phyloP scores from a whole-genome alignment of 2,888 invertebrate genomes.

The Morpho achilles region DNA sequence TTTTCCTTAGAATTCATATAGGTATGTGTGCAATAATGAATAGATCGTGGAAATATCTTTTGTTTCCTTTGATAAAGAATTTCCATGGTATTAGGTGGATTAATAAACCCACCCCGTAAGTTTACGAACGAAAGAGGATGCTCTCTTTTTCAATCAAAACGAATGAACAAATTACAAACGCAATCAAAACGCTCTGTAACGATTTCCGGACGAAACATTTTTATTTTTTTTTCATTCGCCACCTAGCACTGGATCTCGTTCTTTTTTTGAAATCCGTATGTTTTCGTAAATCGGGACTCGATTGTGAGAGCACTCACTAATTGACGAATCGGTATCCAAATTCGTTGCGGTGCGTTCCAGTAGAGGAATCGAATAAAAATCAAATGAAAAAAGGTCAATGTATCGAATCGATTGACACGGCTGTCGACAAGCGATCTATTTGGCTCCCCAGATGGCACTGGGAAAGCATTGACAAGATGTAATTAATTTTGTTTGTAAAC shows the following conservation, averaged over 20 bases:
- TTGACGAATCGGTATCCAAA: slow-evolving; percentile 43
- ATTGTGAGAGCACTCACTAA: slow-evolving; percentile 69
- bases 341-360: slow-evolving; percentile 36
- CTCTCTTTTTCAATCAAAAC: slow-evolving; percentile 50
- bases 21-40: too few species aligned
- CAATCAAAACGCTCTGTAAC: slow-evolving; percentile 59
- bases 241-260: slow-evolving; percentile 32
- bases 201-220: slow-evolving; percentile 51
- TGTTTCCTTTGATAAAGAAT: background rate
- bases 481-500: slow-evolving; percentile 39
- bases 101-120: slow-evolving; percentile 2
- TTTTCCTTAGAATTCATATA: too few species aligned
- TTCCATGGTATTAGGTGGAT: background rate
- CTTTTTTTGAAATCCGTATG: slow-evolving; percentile 53
- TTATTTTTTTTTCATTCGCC: slow-evolving; percentile 51
- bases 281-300: slow-evolving; percentile 51
- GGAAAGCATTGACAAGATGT: slow-evolving; percentile 30
- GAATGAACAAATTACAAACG: slow-evolving; percentile 48
- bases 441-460: slow-evolving; percentile 63
- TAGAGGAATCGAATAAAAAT: slow-evolving; percentile 28
- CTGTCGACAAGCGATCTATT: slow-evolving; percentile 58
- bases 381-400: slow-evolving; percentile 26
- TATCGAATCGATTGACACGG: slow-evolving; percentile 47
- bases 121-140: slow-evolving; percentile 11
- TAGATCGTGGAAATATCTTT: background rate